phyloP scores from a whole-genome alignment of 2,888 invertebrate genomes.

The Stenurella melanura region DNA sequence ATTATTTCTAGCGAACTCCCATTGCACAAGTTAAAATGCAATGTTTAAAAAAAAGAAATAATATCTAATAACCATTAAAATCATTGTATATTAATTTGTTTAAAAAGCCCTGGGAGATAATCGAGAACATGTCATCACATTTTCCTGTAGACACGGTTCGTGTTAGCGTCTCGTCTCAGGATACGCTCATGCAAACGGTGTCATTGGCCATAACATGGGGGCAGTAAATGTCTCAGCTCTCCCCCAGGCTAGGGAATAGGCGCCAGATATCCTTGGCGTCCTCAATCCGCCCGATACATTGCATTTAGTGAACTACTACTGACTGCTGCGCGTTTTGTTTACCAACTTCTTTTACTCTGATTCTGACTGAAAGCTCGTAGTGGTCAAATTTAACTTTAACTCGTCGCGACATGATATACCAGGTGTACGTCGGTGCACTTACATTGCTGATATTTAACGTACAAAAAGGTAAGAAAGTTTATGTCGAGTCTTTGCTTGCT shows the following conservation, averaged over 20 bases:
- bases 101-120: no score
- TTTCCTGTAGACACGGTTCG: background rate
- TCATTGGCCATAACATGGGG: constrained; percentile 28
- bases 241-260: constrained; percentile 43
- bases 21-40: no score
- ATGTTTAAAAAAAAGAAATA: no score
- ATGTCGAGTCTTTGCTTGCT: background rate
- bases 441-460: constrained; percentile 16
- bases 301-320: constrained; percentile 24
- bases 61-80: no score
- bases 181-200: constrained; percentile 23
- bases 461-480: constrained; percentile 25
- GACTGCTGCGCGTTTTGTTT: constrained; percentile 51
- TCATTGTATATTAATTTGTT: no score
- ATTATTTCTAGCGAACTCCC: no score
- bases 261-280: constrained; percentile 59
- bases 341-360: constrained; percentile 44
- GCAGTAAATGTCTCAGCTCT: background rate
- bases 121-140: no score
- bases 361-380: constrained; percentile 19
- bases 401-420: constrained; percentile 22
- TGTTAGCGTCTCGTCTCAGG: background rate
- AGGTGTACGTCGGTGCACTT: constrained; percentile 15
- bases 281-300: constrained; percentile 28
- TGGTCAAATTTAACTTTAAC: constrained; percentile 24